A percentile compares a stretch with the other conserved stretches of the same genome.
Conservation (phyloP, 2,797 vertebrate genomes). For the Lagodon rhomboides region DNA sequence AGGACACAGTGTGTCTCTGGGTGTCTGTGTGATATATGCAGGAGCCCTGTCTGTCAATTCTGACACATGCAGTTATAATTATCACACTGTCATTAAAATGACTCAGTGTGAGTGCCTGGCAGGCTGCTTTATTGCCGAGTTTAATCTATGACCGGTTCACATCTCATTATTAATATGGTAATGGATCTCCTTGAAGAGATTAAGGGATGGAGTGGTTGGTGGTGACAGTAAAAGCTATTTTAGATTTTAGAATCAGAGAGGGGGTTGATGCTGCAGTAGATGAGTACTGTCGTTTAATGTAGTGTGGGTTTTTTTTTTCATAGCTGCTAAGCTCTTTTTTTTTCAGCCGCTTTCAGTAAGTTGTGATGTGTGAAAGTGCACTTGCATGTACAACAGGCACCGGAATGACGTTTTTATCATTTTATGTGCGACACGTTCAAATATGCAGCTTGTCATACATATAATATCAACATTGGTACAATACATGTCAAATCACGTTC, state of each 20-base stretch:
- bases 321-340: background rate
- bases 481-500: no score
- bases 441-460: no score
- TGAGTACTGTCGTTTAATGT: constrained; percentile 46
- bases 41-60: constrained; percentile 74
- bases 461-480: no score
- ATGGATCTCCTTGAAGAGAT: constrained; percentile 85
- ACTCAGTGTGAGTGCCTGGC: constrained; percentile 78
- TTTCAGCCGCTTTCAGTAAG: constrained; percentile 19
- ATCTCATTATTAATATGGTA: constrained; percentile 88
- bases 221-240: constrained; percentile 81
- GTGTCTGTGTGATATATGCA: constrained; percentile 43
- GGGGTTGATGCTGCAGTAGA: constrained; percentile 45
- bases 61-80: constrained; percentile 80
- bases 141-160: constrained; percentile 83
- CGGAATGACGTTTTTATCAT: no score
- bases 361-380: constrained; percentile 23
- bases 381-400: background rate
- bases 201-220: constrained; percentile 77
- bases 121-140: constrained; percentile 82
- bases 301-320: constrained; percentile 14
- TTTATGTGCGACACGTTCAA: no score
- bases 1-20: constrained; percentile 23
- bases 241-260: constrained; percentile 70
- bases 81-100: constrained; percentile 78